Evolutionary conservation across 2,888 invertebrate genomes (phyloP), one percentile per base, ranked within the genome.

Genomic region (Tetanocera ferruginea): DNA sequence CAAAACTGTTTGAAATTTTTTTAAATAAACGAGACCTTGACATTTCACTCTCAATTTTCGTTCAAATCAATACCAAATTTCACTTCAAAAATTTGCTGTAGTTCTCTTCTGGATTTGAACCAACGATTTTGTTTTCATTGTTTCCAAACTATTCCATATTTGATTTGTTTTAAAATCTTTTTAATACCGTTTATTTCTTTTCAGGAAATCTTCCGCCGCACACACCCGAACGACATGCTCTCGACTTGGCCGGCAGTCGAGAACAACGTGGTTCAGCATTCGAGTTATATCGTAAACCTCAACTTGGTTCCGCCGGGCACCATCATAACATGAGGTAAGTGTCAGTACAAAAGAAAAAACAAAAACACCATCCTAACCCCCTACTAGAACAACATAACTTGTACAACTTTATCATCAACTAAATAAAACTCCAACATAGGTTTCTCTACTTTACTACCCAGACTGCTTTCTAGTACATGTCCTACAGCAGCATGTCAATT

Each of bases 191-290:
- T 70, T 28, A 14, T 55, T 70, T 9, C 11, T 66, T 34, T 57
- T 71, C 71, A 90, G 90, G 87, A 52, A 90, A 89, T 82, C 83
- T 89, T 25, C 89, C 89, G 37, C 87, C 89, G 0, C 90, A 89
- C 73, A 87, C 89, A 5, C 88, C 89, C 3, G 89, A 90, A 79
- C 88, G 90, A 17, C 89, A 89, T 80, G 89, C 89, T 31, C 85
- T 90, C 90, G 93, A 93, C 89, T 91, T 97, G 87, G 96, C 96
- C 74, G 96, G 97, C 70, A 95, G 96, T 85, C 92, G 95, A 84
- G 97, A 97, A 87, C 97, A 97, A 87, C 92, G 97, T 76, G 97
- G 97, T 37, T 97, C 97, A 81, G 98, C 98, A n/a, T 97, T 98
- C 89, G 97, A 97, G 90, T 91, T 97, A 80, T 98, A 97, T 89